Evolutionary conservation across 2,113 vertebrate species (phyloP), one percentile per base, ranked within the genome.

Genomic region (Parus major): DNA sequence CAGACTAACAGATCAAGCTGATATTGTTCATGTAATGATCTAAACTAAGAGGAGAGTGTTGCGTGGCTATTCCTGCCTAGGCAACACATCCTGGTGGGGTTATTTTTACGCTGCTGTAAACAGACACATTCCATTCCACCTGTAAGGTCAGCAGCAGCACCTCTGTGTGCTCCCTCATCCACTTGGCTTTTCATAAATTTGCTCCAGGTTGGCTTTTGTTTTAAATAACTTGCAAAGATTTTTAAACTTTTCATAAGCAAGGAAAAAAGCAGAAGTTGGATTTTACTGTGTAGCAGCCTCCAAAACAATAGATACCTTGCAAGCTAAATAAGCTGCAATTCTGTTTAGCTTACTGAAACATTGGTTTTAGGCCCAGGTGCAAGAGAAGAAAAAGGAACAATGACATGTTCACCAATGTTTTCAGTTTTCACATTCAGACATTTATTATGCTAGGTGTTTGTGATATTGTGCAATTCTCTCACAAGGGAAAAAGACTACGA

Each of bases 41-140:
- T 4, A 15, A 79, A 73, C 44, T 31, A 64, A 57, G 31, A 89
- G 27, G 5, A 56, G 35, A 60, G 20, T 15, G 2, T 29, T 0
- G 1, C 2, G 5, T 1, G 1, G 49, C n/a, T 59, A 41, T 19
- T 60, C 57, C 36, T 64, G n/a, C 20, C n/a, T 11, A 35, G 21
- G 49, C 49, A 84, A 69, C 0, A 1, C 5, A 8, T 57, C 57
- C 84, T 50, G 49, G 33, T 0, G 0, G 20, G 27, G 77, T 82
- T 90, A 86, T 81, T 93, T 95, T 72, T 77, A 84, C 3, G 11
- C 73, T 69, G 29, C 75, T 85, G 29, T 59, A 85, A 89, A 92
- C 59, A 85, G 56, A 83, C 50, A 63, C 47, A 64, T 92, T 84
- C 65, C 81, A 52, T 44, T 68, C 60, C 53, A 96, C 70, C 41